Evolutionary conservation across 1,140 invertebrate genomes (phyloP), one percentile per base, ranked within the genome.

Genomic region (Panagrolaimus sp.): DNA sequence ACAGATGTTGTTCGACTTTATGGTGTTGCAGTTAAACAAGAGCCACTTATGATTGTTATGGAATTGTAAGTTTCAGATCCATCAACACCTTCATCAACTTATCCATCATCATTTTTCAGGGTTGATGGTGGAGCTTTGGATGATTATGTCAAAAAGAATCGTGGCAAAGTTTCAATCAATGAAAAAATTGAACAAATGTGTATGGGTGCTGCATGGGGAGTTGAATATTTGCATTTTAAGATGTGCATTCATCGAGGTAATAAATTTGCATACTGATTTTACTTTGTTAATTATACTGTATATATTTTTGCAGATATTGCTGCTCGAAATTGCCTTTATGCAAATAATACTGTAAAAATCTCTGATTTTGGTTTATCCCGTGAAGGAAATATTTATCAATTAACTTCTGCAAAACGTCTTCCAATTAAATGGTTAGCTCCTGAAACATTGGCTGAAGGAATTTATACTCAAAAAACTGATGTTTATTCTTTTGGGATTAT

Each of bases 21-120:
- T 24, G 73, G 73, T 6, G 73, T 75, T 9, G 73, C 73, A 10
- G 68, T 64, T 9, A 70, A 65, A 21, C 52, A 76, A 43, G 74
- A 75, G 15, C 73, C 73, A 21, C 45, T 75, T 43, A 65, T 70
- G 68, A 65, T 75, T 32, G 73, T 75, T 7, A 76, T 75, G 73
- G 67, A 64, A 17, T 28, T 58, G 21, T 48, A n/a, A 48, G 46
- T 10, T 48, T 3, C 46, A 3, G 46, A 48, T 21, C 14, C 5
- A 21, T n/a, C 14, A 15, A 5, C 10, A 3, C 14, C 2, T n/a
- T 48, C 3, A 48, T 48, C 46, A 15, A 9, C 44, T 8, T 9
- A 46, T 48, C 15, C 46, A 5, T 15, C 72, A 73, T 26, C 7
- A 38, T 4, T 38, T 69, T 21, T 4, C 7, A 38, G 32, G 32